phyloP scores from a whole-genome alignment of 2,797 vertebrate genomes.

The Bufotes viridis region DNA sequence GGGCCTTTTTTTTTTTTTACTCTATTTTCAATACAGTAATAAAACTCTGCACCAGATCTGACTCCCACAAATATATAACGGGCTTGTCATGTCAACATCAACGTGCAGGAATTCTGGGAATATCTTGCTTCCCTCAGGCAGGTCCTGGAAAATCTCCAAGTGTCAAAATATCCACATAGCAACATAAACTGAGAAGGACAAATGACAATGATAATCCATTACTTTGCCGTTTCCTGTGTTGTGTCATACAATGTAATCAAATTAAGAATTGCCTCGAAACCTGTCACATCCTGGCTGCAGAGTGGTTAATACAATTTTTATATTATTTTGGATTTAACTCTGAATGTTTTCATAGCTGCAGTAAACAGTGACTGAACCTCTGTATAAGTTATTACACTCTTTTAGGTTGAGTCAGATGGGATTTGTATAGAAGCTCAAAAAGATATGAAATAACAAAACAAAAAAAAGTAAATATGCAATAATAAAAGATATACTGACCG shows the following conservation, averaged over 20 bases:
- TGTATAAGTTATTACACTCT: neutral
- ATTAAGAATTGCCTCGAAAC: neutral
- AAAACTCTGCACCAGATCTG: neutral
- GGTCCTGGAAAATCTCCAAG: slow-evolving; percentile 28
- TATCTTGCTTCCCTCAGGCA: slow-evolving; percentile 39
- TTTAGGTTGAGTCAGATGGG: neutral
- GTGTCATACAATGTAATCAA: neutral
- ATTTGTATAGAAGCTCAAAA: too few relatives aligned
- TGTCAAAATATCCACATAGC: slow-evolving; percentile 51
- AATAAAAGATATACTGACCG: too few relatives aligned
- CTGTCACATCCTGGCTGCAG: slow-evolving; percentile 20
- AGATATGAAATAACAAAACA: too few relatives aligned
- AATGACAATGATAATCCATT: slow-evolving; percentile 37
- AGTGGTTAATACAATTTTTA: neutral
- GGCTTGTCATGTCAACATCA: slow-evolving; percentile 15
- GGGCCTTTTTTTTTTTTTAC: too few relatives aligned
- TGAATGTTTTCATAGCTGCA: neutral
- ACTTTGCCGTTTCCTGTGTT: slow-evolving; percentile 10
- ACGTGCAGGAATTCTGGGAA: slow-evolving; percentile 39
- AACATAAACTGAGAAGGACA: slow-evolving; percentile 40
- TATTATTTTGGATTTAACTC: neutral
- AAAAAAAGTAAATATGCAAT: too few relatives aligned
- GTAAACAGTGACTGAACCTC: neutral
- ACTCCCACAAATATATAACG: slow-evolving; percentile 8
- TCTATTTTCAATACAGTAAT: too few relatives aligned